Evolutionary conservation across 2,888 invertebrate genomes (phyloP), one percentile per base, ranked within the genome.

Genomic region (Acronicta alni): DNA sequence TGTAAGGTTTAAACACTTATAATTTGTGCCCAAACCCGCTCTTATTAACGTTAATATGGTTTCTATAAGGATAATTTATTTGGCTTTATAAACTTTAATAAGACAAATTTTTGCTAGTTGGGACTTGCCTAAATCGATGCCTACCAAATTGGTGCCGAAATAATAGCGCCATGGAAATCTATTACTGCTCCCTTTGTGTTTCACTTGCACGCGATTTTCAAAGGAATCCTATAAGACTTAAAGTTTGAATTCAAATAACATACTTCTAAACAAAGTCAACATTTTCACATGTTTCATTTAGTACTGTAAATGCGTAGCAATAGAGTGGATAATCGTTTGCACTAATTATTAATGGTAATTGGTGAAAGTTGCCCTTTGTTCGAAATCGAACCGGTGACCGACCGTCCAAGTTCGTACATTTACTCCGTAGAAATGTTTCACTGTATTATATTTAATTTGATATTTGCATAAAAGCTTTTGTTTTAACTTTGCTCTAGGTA

Each of bases 301-400:
- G 38, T 39, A 38, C 49, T 57, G 26, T 64, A 60, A 44, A 3
- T 9, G 2, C n/a, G 26, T 2, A 1, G 0, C 0, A 0, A 18
- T 57, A 55, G 16, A 35, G 61, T 52, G 41, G 35, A 16, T 38
- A 46, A 26, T 66, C 16, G 39, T 9, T 44, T 59, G 39, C 4
- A 18, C 15, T 17, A 17, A 32, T 20, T 26, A 26, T 45, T 30
- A 23, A 55, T 62, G 47, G 17, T 57, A 63, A 66, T 65, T 62
- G 59, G 64, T 53, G 70, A 70, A 72, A 70, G 72, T 67, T 47
- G 41, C 64, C 67, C 64, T 72, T 72, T 65, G 67, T 67, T 63
- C 49, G 46, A 47, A 56, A 62, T 65, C 53, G 56, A 62, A 69
- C 63, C 46, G 41, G 54, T 54, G 53, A 39, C 45, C 39, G 47